A percentile compares a stretch with the other conserved stretches of the same genome.
Evolutionary conservation across 2,797 vertebrate genomes (phyloP).

Genomic region (Danio choprae): DNA sequence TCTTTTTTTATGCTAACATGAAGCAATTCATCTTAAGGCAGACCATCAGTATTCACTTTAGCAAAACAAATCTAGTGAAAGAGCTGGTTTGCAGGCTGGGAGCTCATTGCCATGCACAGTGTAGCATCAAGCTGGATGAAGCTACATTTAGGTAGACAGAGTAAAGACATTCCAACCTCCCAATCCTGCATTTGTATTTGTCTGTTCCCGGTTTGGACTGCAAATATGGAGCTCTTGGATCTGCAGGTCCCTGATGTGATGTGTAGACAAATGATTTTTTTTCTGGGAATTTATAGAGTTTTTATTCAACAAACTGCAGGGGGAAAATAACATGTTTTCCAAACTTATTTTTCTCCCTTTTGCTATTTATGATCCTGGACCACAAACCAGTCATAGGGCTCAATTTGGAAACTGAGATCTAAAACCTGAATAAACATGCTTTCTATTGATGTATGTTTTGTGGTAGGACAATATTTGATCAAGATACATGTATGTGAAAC

Average conservation of each 20-base stretch:
- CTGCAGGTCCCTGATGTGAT: neutral
- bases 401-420: no score
- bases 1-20: slow-evolving; percentile 44
- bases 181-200: slow-evolving; percentile 43
- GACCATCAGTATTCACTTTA: slow-evolving; percentile 64
- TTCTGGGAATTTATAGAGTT: neutral
- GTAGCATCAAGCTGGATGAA: slow-evolving; percentile 58
- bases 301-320: neutral
- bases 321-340: neutral
- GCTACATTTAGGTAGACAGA: slow-evolving; percentile 66
- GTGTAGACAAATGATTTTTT: neutral
- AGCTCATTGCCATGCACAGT: slow-evolving; percentile 69
- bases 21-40: slow-evolving; percentile 66
- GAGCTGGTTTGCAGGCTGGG: slow-evolving; percentile 55
- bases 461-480: no score
- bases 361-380: no score
- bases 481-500: no score
- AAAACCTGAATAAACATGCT: no score
- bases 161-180: slow-evolving; percentile 30
- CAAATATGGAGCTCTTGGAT: neutral
- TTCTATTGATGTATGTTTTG: no score
- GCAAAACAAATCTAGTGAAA: slow-evolving; percentile 60
- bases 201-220: neutral
- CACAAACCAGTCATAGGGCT: no score
- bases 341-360: neutral